Base-by-base conservation (phyloP, 2,113 vertebrate genomes). In the Nothobranchius furzeri region DNA sequence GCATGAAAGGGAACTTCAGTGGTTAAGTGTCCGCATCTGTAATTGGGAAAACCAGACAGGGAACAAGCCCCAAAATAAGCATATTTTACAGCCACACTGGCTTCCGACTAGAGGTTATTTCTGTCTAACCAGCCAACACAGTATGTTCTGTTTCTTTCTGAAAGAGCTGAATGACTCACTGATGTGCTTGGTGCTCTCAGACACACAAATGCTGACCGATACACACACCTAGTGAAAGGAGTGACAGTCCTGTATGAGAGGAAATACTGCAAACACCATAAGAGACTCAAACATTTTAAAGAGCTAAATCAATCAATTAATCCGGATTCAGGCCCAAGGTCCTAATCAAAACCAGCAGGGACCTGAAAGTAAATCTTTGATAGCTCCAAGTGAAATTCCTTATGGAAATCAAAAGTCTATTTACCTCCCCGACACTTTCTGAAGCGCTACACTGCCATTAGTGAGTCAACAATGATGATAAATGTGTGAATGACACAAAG, bases 91-190 rank as follows among this genome's bases (percentile, higher is more conserved):
- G 30, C 30, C 30, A 30, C 30, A 30, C 30, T 30, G 30, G 13
- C 46, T 42, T 60, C 9, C 2, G 37, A 14, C 20, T 30, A 4
- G 52, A 56, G 52, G 58, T 56, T 67, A 64, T 60, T 79, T 78
- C 66, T 12, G 7, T 73, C 64, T 10, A 13, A 47, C 52, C 0
- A 24, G 52, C 61, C 36, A 14, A 45, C 7, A 20, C 55, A 45
- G 36, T 49, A 9, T 57, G 67, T 60, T 62, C 63, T n/a, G 40
- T 17, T 54, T 56, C 50, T 63, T 55, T 48, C 62, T 40, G 46
- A 67, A 69, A 64, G 45, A 17, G 48, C 9, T 59, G 58, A 46
- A 46, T 78, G 71, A 86, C 17, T 82, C 84, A 86, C 50, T 15
- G 2, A 5, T 20, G 49, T 3, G 45, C 63, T 46, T 43, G 9